A percentile compares a stretch with the other conserved stretches of the same genome.
phyloP scores from a whole-genome alignment of 2,888 invertebrate genomes.

The Lycocerus yunnanus region DNA sequence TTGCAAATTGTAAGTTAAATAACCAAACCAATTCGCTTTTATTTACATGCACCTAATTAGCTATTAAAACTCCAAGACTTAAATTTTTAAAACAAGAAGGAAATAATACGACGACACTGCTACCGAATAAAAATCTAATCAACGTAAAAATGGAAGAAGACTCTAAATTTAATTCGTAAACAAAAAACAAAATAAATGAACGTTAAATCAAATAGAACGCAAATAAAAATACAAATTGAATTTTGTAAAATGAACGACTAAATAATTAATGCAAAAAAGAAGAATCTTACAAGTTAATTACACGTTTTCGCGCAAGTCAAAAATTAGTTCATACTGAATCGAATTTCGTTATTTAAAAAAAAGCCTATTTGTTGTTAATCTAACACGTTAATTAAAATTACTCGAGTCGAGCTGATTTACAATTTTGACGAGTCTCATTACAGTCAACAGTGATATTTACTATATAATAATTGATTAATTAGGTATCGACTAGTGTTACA shows the following conservation, averaged over 20 bases:
- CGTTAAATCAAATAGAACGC: neutral
- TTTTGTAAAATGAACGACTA: conserved; percentile 1
- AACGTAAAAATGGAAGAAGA: neutral
- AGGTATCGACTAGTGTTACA: conserved; percentile 36
- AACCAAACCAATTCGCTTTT: conserved; percentile 34
- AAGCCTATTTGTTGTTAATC: neutral
- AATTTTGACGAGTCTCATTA: conserved; percentile 6
- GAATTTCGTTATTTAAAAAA: conserved; percentile 2
- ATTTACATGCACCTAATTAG: conserved; percentile 39
- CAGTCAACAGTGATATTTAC: conserved; percentile 19
- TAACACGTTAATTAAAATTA: conserved; percentile 2
- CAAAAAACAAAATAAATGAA: conserved; percentile 4
- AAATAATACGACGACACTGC: neutral
- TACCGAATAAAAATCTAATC: conserved; percentile 2
- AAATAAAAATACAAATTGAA: neutral
- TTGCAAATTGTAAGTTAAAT: conserved; percentile 10
- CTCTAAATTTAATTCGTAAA: conserved; percentile 2
- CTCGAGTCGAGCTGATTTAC: neutral
- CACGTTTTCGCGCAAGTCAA: neutral
- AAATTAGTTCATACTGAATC: neutral
- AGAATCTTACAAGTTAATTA: neutral
- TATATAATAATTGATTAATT: conserved; percentile 42
- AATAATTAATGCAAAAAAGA: conserved; percentile 1
- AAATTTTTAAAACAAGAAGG: conserved; percentile 15
- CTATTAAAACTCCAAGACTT: conserved; percentile 34